Percentiles rank a stretch among this genome's conserved stretches.
Conservation (phyloP, 2,888 invertebrate species). For the Tipula helvola region DNA sequence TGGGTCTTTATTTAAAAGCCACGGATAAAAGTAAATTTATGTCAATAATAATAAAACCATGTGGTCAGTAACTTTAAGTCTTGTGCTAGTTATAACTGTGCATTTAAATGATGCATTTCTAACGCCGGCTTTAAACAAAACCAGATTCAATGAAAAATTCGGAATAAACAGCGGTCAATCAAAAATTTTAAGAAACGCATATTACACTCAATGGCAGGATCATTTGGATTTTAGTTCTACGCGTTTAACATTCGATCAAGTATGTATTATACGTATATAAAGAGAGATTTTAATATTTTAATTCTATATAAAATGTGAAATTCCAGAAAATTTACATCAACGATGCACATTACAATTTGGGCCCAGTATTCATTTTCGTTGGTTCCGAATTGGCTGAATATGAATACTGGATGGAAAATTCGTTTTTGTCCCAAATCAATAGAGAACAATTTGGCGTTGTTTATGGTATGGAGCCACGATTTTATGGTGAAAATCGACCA, state of each 20-base stretch:
- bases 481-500: neutral
- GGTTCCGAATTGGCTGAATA: neutral
- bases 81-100: neutral
- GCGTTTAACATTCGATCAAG: neutral
- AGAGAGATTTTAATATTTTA: no score
- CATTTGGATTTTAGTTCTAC: neutral
- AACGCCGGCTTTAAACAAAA: neutral
- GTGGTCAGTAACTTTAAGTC: neutral
- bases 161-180: neutral
- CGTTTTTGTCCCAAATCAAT: neutral
- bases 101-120: neutral
- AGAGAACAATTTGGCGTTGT: neutral
- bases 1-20: neutral
- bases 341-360: neutral
- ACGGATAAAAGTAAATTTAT: neutral
- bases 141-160: neutral
- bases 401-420: neutral
- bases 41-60: neutral
- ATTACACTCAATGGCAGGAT: neutral
- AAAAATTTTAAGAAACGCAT: neutral
- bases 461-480: neutral
- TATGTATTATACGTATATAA: neutral
- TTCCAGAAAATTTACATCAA: neutral
- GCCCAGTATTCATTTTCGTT: neutral
- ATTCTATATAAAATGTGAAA: neutral